Conservation (phyloP, 1,140 invertebrate species). For the Zaprionus gabonicus region DNA sequence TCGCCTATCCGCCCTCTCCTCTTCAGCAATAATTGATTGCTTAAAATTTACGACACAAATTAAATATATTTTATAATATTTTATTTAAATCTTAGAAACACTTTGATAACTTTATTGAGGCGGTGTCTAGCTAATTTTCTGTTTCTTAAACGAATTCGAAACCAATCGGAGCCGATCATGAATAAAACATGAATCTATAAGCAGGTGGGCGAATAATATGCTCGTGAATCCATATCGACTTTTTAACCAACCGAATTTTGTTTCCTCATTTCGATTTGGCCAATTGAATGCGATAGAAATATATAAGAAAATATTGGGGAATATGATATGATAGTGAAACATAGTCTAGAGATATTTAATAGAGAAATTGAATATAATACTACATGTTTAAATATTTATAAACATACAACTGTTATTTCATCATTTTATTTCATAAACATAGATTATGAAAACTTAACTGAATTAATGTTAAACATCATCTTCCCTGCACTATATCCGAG, state of each 20-base stretch:
- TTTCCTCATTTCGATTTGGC: constrained; percentile 20
- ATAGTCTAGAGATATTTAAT: too few relatives aligned
- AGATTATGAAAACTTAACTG: too few relatives aligned
- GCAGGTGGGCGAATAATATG: constrained; percentile 13
- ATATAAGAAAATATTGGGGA: neutral
- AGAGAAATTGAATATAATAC: too few relatives aligned
- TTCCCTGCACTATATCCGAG: neutral
- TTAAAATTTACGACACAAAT: constrained; percentile 20
- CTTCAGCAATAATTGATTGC: constrained; percentile 19
- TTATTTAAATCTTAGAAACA: neutral
- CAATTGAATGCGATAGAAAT: constrained; percentile 9
- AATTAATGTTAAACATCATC: too few relatives aligned
- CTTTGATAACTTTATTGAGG: constrained; percentile 19
- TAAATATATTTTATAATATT: constrained; percentile 9
- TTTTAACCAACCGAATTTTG: constrained; percentile 15
- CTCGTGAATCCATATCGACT: neutral
- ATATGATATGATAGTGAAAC: neutral
- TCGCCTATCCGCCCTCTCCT: neutral
- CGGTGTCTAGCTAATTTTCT: constrained; percentile 11
- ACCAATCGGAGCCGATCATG: constrained; percentile 16
- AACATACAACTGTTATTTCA: too few relatives aligned
- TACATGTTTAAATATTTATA: too few relatives aligned
- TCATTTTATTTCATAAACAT: too few relatives aligned
- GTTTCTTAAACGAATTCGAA: constrained; percentile 1
- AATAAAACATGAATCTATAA: constrained; percentile 25